Percentiles rank a stretch among this genome's conserved stretches.
phyloP scores from a whole-genome alignment of 2,113 vertebrate genomes.

The Condylura cristata region DNA sequence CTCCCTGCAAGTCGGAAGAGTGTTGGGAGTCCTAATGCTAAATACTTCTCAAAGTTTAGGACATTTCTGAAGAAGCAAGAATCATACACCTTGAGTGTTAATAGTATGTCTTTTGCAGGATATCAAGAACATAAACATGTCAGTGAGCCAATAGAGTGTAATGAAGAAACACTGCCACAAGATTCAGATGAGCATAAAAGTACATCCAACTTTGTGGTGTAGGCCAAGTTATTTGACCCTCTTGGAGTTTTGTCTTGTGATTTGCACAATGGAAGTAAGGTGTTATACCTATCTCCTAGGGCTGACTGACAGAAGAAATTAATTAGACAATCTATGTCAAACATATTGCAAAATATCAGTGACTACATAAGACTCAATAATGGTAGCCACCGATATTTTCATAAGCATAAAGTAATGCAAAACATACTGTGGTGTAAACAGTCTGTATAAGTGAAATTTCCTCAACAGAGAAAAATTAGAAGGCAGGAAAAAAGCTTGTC shows the following conservation, averaged over 20 bases:
- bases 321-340: neutral
- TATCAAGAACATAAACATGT: neutral
- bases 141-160: neutral
- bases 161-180: neutral
- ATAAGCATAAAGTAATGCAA: neutral
- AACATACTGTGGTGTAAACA: neutral
- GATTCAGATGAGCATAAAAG: neutral
- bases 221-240: neutral
- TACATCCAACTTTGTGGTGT: neutral
- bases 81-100: neutral
- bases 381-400: neutral
- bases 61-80: neutral
- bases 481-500: neutral
- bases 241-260: neutral
- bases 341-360: neutral
- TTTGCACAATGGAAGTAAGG: neutral
- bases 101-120: neutral
- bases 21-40: neutral
- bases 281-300: neutral
- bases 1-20: too few species aligned
- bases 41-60: neutral
- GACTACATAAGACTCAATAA: neutral
- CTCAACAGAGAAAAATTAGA: constrained; percentile 7
- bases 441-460: neutral
- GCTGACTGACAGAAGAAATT: neutral